Conservation (phyloP, 2,113 vertebrate species). For the Benitochromis conjunctus region DNA sequence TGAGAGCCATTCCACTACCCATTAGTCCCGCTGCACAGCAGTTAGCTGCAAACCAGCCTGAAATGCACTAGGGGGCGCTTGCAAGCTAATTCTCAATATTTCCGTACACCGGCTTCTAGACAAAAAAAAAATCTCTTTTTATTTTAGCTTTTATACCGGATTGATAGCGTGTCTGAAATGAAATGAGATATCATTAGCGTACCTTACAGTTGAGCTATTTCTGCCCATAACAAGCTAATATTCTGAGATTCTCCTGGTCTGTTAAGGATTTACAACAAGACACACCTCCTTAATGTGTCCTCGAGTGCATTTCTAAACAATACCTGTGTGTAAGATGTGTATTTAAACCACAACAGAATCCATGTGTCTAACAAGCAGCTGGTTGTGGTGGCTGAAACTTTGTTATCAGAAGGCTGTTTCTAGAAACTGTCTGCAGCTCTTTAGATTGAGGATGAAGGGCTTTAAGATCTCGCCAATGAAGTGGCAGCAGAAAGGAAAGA, state of each 20-base stretch:
- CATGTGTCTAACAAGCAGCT: background rate
- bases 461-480: background rate
- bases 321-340: background rate
- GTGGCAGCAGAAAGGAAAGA: background rate
- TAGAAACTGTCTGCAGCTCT: background rate
- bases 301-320: background rate
- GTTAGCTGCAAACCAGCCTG: background rate
- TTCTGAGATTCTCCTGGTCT: background rate
- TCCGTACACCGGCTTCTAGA: background rate
- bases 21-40: background rate
- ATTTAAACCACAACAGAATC: background rate
- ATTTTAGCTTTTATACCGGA: background rate
- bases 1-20: background rate
- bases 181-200: background rate
- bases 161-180: background rate
- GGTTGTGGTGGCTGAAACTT: background rate
- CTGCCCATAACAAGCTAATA: background rate
- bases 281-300: background rate
- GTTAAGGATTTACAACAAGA: background rate
- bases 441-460: background rate
- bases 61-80: background rate
- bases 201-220: background rate
- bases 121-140: background rate
- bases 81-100: background rate
- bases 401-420: background rate